phyloP scores from a whole-genome alignment of 2,113 vertebrate species.

The Clarias gariepinus region DNA sequence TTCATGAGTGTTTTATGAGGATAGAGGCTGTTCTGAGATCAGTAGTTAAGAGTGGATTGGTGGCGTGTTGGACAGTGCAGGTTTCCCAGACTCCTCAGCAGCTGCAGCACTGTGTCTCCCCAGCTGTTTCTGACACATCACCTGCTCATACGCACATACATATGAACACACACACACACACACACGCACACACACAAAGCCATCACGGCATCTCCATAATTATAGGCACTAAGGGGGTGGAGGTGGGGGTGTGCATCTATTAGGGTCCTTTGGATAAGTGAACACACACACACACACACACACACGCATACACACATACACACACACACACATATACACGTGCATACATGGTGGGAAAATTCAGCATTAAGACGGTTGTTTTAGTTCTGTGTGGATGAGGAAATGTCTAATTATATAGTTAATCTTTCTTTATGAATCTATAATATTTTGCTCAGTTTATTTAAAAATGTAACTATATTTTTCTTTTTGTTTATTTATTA shows the following conservation, averaged over 20 bases:
- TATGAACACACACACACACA: conserved; percentile 23
- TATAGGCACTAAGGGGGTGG: conserved; percentile 50
- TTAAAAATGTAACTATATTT: neutral
- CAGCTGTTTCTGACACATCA: conserved; percentile 64
- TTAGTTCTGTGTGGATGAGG: neutral
- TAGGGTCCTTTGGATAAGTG: conserved; percentile 44
- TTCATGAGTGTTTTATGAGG: neutral
- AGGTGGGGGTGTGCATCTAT: conserved; percentile 42
- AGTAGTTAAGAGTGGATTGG: neutral
- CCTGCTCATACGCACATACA: conserved; percentile 52
- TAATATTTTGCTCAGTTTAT: neutral
- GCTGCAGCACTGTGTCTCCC: conserved; percentile 57
- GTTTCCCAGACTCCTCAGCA: conserved; percentile 53
- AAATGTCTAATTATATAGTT: no score
- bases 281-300: conserved; percentile 11
- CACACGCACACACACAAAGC: conserved; percentile 32
- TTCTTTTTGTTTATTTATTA: neutral
- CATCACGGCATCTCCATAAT: conserved; percentile 53
- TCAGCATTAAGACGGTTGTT: conserved; percentile 31
- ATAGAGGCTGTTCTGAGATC: conserved; percentile 29
- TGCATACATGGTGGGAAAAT: neutral
- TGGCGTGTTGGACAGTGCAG: conserved; percentile 35
- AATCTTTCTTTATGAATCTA: neutral
- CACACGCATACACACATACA: no score
- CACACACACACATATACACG: no score